Base-by-base conservation (phyloP, 2,888 invertebrate genomes). In the Drosophila robusta region DNA sequence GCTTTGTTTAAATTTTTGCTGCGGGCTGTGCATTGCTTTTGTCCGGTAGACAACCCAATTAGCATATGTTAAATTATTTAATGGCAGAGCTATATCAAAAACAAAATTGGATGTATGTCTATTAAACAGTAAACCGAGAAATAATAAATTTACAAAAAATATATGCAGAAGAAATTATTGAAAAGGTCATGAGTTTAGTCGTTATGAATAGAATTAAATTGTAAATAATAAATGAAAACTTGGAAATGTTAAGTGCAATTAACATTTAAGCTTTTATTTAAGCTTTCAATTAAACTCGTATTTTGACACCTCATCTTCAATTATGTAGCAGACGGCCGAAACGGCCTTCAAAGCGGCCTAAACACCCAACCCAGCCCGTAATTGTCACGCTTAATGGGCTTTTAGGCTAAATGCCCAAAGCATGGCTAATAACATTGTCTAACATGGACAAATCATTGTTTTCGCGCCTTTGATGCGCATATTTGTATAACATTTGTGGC, bases 231-330 rank as follows among this genome's bases (percentile, higher is more conserved):
- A 6, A 9, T 8, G 8, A n/a, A 26, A 12, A 46, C 14, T 4
- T 18, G 18, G 1, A 54, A 63, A 51, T 44, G 45, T 62, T 42
- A 77, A 56, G 42, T n/a, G 2, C 8, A 51, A 63, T 55, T 77
- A 24, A 51, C 57, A 50, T 50, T 51, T 26, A 45, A 55, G 50
- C 58, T 52, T 49, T 11, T 18, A 45, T 32, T n/a, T n/a, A n/a
- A 50, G 44, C 34, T 58, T 69, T 71, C 44, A 64, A 61, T 66
- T 64, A 49, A 54, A 60, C 50, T 47, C 38, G 52, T 64, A 60
- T 80, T 77, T 84, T 72, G 71, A 80, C 78, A 81, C 57, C 42
- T 78, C 50, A 61, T 60, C 46, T 49, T 38, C 49, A 58, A 61
- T 72, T 61, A 22, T 52, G 22, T 22, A 8, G 32, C 46, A 32